Evolutionary conservation across 2,113 vertebrate species (phyloP), one percentile per base, ranked within the genome.

Genomic region (Siniperca knerii): DNA sequence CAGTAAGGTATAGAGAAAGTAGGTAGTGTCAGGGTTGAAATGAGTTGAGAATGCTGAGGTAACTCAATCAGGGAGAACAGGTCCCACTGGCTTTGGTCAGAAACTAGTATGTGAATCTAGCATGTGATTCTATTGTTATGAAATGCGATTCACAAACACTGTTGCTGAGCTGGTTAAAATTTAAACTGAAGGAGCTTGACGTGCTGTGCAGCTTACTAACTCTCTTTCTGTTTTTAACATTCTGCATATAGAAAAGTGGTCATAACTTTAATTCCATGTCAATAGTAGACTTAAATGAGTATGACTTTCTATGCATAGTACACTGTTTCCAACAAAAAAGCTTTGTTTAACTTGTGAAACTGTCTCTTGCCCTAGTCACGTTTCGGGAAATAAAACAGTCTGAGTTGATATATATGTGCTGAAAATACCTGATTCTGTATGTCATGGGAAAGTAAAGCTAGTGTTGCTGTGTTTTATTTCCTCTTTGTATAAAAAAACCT

Each of bases 51-150:
- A 81, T 52, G 84, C 79, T 82, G 82, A 82, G 85, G 89, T 92
- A 91, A 93, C 88, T 91, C 55, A 87, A 87, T 92, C 92, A 90
- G 85, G 91, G 86, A 90, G 85, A 93, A 92, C 90, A 50, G 89
- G 87, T 92, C 87, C 72, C 87, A 68, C 80, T 84, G 83, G 74
- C 86, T 93, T 65, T 61, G 60, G 81, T 68, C 12, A 16, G 61
- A 84, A 48, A 67, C 55, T 33, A 29, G 55, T 76, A 10, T 75
- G 82, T 57, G 44, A 86, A 78, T 80, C 42, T n/a, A 68, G 37
- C 13, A 71, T 77, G 40, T 29, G 73, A 83, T 81, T 83, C 67
- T 83, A 9, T 87, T 90, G 81, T 87, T 74, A 58, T 79, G 74
- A 85, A 84, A 79, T 58, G 58, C 72, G 48, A 89, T 85, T 90